Percentiles rank a stretch among this genome's conserved stretches.
These are phyloP conservation scores for Mastomys natalensis DNA, from an alignment of 2,113 vertebrate genomes.

Conservation along the genomic window DNA sequence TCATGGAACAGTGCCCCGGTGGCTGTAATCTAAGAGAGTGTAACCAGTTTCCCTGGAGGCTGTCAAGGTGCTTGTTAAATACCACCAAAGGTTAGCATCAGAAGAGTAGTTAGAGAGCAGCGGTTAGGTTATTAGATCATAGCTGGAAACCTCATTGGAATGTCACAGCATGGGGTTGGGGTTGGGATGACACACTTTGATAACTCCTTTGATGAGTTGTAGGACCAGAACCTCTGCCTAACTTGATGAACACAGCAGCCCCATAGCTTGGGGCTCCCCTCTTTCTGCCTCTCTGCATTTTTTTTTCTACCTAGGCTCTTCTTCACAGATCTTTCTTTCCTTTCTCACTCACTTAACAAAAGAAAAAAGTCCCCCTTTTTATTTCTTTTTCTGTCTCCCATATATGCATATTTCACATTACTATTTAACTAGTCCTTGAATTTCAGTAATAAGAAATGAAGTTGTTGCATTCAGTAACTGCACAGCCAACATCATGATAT, in stretches of 20 bases:
- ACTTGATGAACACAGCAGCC: slow-evolving; percentile 55
- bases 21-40: not conserved
- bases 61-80: slow-evolving; percentile 43
- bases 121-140: slow-evolving; percentile 31
- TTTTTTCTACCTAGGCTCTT: not conserved
- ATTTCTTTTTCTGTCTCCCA: not conserved
- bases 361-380: not conserved
- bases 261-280: not conserved
- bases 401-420: not conserved
- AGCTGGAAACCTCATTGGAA: slow-evolving; percentile 40
- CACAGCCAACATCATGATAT: not conserved
- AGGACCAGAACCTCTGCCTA: not conserved
- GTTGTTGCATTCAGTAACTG: not conserved
- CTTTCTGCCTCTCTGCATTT: not conserved
- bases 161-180: slow-evolving; percentile 62
- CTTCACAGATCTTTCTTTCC: slow-evolving; percentile 12
- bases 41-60: not conserved
- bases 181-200: slow-evolving; percentile 62
- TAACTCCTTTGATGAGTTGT: slow-evolving; percentile 23
- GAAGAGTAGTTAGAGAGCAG: slow-evolving; percentile 25
- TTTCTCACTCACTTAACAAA: not conserved
- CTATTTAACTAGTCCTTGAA: not conserved
- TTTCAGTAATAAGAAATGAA: not conserved
- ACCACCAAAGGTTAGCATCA: not conserved
- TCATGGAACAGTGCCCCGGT: not conserved